A percentile compares a stretch with the other conserved stretches of the same genome.
Conservation (phyloP, 1,140 invertebrate species). For the Periplaneta americana region DNA sequence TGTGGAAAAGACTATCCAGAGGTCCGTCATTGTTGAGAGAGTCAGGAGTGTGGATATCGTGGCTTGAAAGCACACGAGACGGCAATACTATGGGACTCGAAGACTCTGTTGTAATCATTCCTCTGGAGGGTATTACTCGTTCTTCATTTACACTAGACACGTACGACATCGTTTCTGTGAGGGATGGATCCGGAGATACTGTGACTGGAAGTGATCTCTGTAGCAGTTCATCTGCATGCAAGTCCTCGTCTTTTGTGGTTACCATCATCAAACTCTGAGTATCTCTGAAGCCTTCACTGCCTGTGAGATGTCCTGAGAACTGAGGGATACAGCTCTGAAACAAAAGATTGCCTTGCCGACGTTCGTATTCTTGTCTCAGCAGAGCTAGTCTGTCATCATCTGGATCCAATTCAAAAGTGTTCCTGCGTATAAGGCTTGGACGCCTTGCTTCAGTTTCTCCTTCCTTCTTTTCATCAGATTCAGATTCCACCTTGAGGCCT, state of each 20-base stretch:
- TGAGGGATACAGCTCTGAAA: constrained; percentile 47
- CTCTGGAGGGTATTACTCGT: background rate
- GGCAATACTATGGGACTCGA: background rate
- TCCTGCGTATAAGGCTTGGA: constrained; percentile 41
- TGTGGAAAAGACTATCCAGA: constrained; percentile 9
- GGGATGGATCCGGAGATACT: background rate
- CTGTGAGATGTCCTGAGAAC: constrained; percentile 44
- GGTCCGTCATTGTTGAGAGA: constrained; percentile 27
- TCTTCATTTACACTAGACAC: background rate
- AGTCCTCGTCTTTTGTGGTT: background rate
- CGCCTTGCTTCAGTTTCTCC: constrained; percentile 23
- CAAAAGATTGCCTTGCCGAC: constrained; percentile 48
- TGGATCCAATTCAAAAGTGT: constrained; percentile 44
- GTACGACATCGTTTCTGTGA: background rate
- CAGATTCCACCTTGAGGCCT: background rate
- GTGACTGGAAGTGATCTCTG: background rate
- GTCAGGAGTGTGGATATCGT: constrained; percentile 26
- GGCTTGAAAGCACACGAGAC: background rate
- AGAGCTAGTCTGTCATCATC: constrained; percentile 40
- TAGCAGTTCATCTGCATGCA: background rate
- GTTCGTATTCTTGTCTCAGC: constrained; percentile 49
- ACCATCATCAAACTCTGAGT: background rate
- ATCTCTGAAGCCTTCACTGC: constrained; percentile 29
- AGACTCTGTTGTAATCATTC: background rate
- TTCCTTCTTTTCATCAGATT: background rate